Evolutionary conservation across 2,888 invertebrate genomes (phyloP).

Genomic region (Heliothis peltigera): DNA sequence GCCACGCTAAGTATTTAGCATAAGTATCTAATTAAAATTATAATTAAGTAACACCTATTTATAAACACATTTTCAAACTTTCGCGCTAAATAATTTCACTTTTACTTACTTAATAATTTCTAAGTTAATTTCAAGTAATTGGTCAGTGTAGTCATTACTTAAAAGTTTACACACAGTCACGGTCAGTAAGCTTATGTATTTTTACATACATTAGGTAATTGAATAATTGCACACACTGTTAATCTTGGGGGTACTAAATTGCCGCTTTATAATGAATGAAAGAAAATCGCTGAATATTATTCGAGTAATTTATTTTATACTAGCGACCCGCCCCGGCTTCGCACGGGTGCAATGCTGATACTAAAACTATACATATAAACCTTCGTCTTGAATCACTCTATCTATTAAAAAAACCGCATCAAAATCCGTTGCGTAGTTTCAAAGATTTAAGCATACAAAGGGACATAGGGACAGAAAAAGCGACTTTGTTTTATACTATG

Average conservation of each 20-base stretch:
- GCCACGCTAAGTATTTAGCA: constrained; percentile 27
- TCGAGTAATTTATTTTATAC: not conserved
- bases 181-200: constrained; percentile 67
- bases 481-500: too few species aligned
- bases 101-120: constrained; percentile 55
- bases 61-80: constrained; percentile 59
- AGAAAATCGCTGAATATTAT: constrained; percentile 2
- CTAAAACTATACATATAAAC: too few species aligned
- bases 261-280: constrained; percentile 26
- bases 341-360: too few species aligned
- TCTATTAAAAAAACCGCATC: too few species aligned
- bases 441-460: too few species aligned
- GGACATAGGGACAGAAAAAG: too few species aligned
- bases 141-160: constrained; percentile 56
- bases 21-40: constrained; percentile 28
- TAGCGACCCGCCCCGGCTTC: too few species aligned
- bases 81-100: constrained; percentile 73
- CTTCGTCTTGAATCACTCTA: too few species aligned
- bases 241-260: constrained; percentile 48
- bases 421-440: too few species aligned
- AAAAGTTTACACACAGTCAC: constrained; percentile 64
- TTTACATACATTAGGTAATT: constrained; percentile 74
- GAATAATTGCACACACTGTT: constrained; percentile 59
- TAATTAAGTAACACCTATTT: constrained; percentile 52
- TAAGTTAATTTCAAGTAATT: constrained; percentile 57